A percentile compares a stretch with the other conserved stretches of the same genome.
Evolutionary conservation across 2,113 vertebrate genomes (phyloP).

Genomic region (Macrotis lagotis): DNA sequence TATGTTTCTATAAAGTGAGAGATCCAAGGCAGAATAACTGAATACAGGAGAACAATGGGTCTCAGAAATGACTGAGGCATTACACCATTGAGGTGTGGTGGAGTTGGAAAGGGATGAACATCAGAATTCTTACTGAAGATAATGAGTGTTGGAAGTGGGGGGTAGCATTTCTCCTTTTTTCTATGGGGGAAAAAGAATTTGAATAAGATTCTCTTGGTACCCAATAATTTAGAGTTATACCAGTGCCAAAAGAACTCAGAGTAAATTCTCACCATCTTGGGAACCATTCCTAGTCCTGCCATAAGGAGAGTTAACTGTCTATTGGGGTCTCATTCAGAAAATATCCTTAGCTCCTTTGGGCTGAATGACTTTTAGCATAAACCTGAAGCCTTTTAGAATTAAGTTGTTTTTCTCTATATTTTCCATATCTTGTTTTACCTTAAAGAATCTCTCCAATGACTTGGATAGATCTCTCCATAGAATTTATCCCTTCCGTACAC

Average conservation of each 20-base stretch:
- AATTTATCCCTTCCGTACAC: background rate
- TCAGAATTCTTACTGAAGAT: constrained; percentile 31
- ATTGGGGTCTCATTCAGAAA: background rate
- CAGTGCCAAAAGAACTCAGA: background rate
- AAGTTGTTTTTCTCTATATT: background rate
- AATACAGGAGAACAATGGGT: constrained; percentile 31
- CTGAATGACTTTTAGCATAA: background rate
- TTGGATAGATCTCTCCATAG: background rate
- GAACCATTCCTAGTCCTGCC: background rate
- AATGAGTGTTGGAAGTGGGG: constrained; percentile 17
- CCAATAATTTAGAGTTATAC: background rate
- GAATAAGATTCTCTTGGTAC: background rate
- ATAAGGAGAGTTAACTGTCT: background rate
- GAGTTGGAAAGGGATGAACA: background rate
- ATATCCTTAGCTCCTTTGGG: background rate
- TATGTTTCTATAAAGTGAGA: constrained; percentile 65
- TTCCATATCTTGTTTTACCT: background rate
- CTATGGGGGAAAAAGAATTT: background rate
- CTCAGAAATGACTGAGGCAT: constrained; percentile 9
- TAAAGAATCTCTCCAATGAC: background rate
- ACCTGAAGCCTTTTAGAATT: background rate
- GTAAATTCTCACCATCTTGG: background rate
- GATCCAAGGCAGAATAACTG: constrained; percentile 30
- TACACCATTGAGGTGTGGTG: constrained; percentile 54
- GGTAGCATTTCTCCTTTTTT: constrained; percentile 19